phyloP scores from a whole-genome alignment of 2,113 vertebrate genomes.

The Phrynosoma blainvillii region DNA sequence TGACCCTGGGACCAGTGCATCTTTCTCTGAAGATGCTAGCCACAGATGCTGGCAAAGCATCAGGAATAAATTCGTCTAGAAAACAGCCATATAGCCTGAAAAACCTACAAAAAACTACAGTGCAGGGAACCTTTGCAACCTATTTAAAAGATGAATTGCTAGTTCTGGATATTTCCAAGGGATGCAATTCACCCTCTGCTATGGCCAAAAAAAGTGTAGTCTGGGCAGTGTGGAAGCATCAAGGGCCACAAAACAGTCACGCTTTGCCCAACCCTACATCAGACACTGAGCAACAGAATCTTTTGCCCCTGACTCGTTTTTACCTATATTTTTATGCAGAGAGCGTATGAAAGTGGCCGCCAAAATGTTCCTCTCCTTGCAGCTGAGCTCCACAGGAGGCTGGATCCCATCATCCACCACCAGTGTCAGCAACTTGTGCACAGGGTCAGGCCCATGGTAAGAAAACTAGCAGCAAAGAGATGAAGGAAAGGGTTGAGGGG shows the following conservation, averaged over 20 bases:
- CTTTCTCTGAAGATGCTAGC: no score
- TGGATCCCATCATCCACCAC: slow-evolving; percentile 98
- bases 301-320: slow-evolving; percentile 50
- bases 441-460: slow-evolving; percentile 93
- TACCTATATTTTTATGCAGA: slow-evolving; percentile 98
- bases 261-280: background rate
- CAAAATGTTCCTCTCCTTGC: slow-evolving; percentile 98
- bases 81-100: no score
- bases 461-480: slow-evolving; percentile 85
- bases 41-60: no score
- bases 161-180: no score
- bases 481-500: slow-evolving; percentile 57
- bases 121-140: background rate
- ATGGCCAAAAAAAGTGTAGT: no score
- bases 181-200: background rate
- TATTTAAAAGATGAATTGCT: background rate
- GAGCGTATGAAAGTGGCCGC: slow-evolving; percentile 98
- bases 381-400: slow-evolving; percentile 96
- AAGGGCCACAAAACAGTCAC: background rate
- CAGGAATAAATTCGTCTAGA: no score
- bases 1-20: no score
- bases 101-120: no score
- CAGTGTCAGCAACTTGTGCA: slow-evolving; percentile 93
- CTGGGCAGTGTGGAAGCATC: background rate
- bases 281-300: background rate